Conservation (phyloP, 2,113 vertebrate genomes). For the Piaya cayana region DNA sequence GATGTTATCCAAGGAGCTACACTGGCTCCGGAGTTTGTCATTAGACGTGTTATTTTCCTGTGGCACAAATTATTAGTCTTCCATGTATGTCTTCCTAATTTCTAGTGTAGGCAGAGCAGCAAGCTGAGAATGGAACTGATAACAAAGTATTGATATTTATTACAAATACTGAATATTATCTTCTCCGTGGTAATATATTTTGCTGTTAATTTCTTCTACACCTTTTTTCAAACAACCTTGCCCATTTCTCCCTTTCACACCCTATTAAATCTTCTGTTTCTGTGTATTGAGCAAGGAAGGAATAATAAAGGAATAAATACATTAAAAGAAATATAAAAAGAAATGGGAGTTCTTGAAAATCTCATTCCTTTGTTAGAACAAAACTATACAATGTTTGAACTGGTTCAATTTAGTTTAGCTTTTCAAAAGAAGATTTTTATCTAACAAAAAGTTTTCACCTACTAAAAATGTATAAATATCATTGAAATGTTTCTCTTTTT, state of each 20-base stretch:
- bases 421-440: neutral
- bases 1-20: fast-evolving
- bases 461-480: neutral
- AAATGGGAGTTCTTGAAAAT: neutral
- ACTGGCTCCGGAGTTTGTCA: neutral
- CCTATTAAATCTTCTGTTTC: neutral
- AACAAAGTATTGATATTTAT: neutral
- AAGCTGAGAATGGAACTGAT: neutral
- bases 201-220: neutral
- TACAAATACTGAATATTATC: neutral
- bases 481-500: neutral
- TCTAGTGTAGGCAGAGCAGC: neutral
- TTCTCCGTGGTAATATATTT: neutral
- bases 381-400: neutral
- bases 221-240: neutral
- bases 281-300: neutral
- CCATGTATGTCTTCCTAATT: neutral
- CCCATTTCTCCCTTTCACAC: neutral
- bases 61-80: neutral
- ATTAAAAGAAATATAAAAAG: neutral
- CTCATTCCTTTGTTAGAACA: neutral
- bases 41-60: neutral
- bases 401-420: neutral
- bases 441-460: neutral
- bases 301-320: neutral